Evolutionary conservation across 2,888 invertebrate species (phyloP).

Genomic region (Sicus ferrugineus): DNA sequence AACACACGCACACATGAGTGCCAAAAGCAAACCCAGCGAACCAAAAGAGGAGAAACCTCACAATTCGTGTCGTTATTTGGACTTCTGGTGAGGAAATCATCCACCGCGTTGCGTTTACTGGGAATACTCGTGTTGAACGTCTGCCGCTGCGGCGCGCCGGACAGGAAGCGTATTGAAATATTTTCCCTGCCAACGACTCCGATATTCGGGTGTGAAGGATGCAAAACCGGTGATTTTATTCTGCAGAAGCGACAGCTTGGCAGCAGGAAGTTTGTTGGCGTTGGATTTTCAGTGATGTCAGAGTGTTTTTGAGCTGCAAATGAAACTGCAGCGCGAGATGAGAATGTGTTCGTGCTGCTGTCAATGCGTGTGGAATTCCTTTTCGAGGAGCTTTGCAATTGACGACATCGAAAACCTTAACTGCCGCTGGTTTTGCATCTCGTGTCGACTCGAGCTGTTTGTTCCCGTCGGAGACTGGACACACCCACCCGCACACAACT

Average conservation of each 20-base stretch:
- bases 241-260: conserved; percentile 10
- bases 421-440: neutral
- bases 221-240: conserved; percentile 24
- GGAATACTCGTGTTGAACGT: neutral
- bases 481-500: neutral
- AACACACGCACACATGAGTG: conserved; percentile 8
- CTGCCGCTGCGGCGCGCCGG: conserved; percentile 35
- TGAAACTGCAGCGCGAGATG: neutral
- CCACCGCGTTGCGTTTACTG: too few species aligned
- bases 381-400: neutral
- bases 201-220: conserved; percentile 26
- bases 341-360: conserved; percentile 2
- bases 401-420: too few species aligned
- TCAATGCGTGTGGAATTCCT: conserved; percentile 1
- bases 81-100: too few species aligned
- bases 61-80: too few species aligned
- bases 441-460: conserved; percentile 4
- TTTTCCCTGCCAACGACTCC: conserved; percentile 19
- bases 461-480: neutral
- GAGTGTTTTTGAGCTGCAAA: neutral
- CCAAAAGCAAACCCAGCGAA: conserved; percentile 37
- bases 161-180: conserved; percentile 42
- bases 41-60: conserved; percentile 30
- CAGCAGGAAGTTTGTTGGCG: conserved; percentile 6
- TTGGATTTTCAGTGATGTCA: neutral